Evolutionary conservation across 2,797 vertebrate species (phyloP).

Genomic region (Sebastes jordani): DNA sequence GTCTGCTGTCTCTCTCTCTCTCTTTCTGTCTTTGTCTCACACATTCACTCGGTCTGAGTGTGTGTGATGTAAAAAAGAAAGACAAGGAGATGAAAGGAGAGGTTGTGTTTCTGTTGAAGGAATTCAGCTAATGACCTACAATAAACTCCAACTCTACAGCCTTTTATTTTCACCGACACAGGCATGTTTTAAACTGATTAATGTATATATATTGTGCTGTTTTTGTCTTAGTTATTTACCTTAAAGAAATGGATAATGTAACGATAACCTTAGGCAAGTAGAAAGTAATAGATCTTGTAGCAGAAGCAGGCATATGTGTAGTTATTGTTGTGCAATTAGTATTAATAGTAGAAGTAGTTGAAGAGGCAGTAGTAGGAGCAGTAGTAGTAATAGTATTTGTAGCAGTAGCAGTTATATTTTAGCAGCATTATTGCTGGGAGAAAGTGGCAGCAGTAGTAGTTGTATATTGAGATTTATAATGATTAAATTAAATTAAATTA

Average conservation of each 20-base stretch:
- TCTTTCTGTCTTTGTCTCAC: conserved; percentile 43
- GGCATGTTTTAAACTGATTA: not conserved
- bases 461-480: not conserved
- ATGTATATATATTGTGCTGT: too few species aligned
- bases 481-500: not conserved
- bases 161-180: not conserved
- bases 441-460: not conserved
- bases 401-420: not conserved
- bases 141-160: conserved; percentile 33
- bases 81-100: conserved; percentile 59
- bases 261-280: too few species aligned
- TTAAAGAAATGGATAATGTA: not conserved
- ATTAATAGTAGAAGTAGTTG: not conserved
- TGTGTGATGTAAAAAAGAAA: conserved; percentile 34
- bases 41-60: conserved; percentile 23
- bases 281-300: not conserved
- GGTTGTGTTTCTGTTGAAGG: conserved; percentile 53
- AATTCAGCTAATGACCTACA: conserved; percentile 52
- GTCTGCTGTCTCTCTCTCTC: conserved; percentile 54
- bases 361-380: not conserved
- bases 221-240: not conserved
- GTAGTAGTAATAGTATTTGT: not conserved
- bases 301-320: not conserved
- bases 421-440: not conserved
- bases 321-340: not conserved